phyloP scores from a whole-genome alignment of 2,797 vertebrate species.

The Varecia variegata region DNA sequence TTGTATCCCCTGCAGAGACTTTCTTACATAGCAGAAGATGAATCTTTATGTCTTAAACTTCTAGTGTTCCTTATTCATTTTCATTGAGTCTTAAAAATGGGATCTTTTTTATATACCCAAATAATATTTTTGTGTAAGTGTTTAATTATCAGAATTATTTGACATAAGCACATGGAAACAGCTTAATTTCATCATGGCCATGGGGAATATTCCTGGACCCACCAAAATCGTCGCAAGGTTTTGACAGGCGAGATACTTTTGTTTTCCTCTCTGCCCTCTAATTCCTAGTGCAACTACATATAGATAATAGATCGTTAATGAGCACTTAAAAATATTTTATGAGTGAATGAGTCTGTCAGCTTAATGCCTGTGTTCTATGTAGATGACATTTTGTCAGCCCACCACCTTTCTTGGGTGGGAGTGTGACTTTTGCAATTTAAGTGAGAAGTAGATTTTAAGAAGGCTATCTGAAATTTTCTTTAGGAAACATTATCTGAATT shows the following conservation, averaged over 20 bases:
- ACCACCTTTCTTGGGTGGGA: neutral
- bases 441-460: neutral
- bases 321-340: neutral
- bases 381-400: neutral
- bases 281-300: neutral
- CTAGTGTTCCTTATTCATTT: neutral
- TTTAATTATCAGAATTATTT: neutral
- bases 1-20: neutral
- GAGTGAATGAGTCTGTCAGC: neutral
- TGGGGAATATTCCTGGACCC: neutral
- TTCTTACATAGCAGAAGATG: neutral
- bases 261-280: neutral
- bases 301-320: neutral
- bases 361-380: neutral
- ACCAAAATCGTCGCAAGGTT: neutral
- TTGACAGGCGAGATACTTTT: neutral
- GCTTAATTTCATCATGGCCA: neutral
- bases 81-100: neutral
- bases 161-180: neutral
- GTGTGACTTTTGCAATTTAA: neutral
- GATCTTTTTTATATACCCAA: neutral
- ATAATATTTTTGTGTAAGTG: neutral
- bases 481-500: neutral
- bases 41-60: neutral
- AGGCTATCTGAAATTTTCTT: neutral